Percentiles rank a stretch among this genome's conserved stretches.
Conservation (phyloP, 2,888 invertebrate species). For the Oscheius sp. region DNA sequence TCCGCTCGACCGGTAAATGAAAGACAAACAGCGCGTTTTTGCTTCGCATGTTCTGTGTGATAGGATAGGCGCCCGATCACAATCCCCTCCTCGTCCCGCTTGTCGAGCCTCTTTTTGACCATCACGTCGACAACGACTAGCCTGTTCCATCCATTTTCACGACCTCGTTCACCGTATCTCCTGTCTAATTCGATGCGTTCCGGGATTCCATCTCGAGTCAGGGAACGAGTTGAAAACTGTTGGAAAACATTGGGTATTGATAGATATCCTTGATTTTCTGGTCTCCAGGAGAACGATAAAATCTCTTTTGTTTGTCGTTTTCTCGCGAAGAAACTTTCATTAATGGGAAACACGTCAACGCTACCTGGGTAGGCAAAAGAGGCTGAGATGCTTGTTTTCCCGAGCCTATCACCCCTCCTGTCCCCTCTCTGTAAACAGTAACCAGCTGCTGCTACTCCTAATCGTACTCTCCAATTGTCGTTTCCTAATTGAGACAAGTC, state of each 20-base stretch:
- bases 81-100: slow-evolving; percentile 17
- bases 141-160: slow-evolving; percentile 19
- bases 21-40: slow-evolving; percentile 35
- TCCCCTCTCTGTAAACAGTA: too few species aligned
- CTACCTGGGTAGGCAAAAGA: too few species aligned
- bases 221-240: not conserved
- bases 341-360: too few species aligned
- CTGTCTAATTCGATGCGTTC: not conserved
- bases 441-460: too few species aligned
- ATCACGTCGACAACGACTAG: not conserved
- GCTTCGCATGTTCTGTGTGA: slow-evolving; percentile 35
- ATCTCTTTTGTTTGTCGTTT: too few species aligned
- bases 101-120: not conserved
- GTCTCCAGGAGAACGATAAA: not conserved
- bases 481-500: too few species aligned
- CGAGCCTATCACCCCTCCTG: too few species aligned
- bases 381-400: too few species aligned
- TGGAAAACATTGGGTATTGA: too few species aligned
- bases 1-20: slow-evolving; percentile 32
- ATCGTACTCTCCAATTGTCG: too few species aligned
- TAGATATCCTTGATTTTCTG: slow-evolving; percentile 4
- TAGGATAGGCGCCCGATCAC: slow-evolving; percentile 16
- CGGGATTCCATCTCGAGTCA: not conserved
- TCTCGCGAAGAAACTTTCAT: too few species aligned
- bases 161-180: not conserved